Base-by-base conservation (phyloP, 2,113 vertebrate species). In the Micronisus gabar region DNA sequence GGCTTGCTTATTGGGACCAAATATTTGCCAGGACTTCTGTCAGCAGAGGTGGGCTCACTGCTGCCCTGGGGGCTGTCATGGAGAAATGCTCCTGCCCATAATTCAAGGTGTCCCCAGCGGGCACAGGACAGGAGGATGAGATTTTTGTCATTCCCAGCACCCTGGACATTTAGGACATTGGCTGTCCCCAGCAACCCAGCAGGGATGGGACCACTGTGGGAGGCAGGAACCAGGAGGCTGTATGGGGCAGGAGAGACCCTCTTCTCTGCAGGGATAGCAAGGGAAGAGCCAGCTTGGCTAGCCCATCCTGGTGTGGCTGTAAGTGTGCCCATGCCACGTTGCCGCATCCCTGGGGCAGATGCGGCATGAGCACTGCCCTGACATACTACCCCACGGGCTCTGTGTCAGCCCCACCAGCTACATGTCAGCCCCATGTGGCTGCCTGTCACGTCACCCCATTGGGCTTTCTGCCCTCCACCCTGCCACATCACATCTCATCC, bases 131-230 rank as follows among this genome's bases (percentile, higher is more conserved):
- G 53, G 10, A 81, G 36, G 61, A 36, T 25, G 47, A 27, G 32
- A 13, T 30, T 62, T 67, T 34, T 73, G 67, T 30, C 43, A 38
- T 83, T 70, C 50, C 61, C 47, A 76, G 43, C 62, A 23, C 45
- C 25, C 34, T 3, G 11, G 41, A 21, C 0, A 1, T 26, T 61
- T 50, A 75, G 81, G 71, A 27, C 10, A 7, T 20, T 11, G 1
- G 9, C 48, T 47, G 48, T 19, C 10, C 70, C 32, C 67, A 41
- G 61, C 8, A 29, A 52, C 18, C 47, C 62, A 36, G 48, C 1
- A 1, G 38, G 56, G 67, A 36, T 3, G 5, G 34, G n/a, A 48
- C 14, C 72, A 7, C 26, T 0, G 2, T 0, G 2, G 30, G 34
- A 43, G 19, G 40, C 76, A 81, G 58, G 38, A 71, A 71, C 15